Conservation (phyloP, 1,140 invertebrate genomes). For the Daktulosphaira vitifoliae region DNA sequence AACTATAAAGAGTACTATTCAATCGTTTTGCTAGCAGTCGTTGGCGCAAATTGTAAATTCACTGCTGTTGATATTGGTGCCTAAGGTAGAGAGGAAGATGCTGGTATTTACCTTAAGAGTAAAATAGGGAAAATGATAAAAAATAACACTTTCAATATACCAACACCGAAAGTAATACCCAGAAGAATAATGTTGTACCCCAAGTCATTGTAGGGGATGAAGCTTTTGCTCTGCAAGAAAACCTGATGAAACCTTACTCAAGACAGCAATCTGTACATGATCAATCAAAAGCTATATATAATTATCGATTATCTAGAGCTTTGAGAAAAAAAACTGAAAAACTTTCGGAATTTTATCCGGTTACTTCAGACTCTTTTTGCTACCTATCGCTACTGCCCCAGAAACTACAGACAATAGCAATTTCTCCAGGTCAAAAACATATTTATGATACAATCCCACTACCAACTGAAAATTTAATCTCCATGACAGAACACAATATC, state of each 20-base stretch:
- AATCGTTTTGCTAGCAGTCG: conserved; percentile 46
- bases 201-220: conserved; percentile 39
- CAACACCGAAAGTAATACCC: no score
- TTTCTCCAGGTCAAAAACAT: conserved; percentile 1
- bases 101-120: conserved; percentile 6
- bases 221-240: conserved; percentile 18
- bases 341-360: not conserved
- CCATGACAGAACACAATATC: no score
- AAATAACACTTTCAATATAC: no score
- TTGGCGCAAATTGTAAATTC: conserved; percentile 46
- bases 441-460: no score
- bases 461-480: no score
- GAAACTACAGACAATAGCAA: not conserved
- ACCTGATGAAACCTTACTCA: conserved; percentile 30
- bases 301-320: not conserved
- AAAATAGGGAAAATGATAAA: no score
- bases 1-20: conserved; percentile 47
- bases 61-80: conserved; percentile 44
- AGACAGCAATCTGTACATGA: conserved; percentile 2
- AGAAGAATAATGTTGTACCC: not conserved
- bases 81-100: conserved; percentile 44
- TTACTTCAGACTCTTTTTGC: conserved; percentile 37
- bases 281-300: conserved; percentile 8
- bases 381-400: not conserved
- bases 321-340: not conserved